Base-by-base conservation (phyloP, 2,113 vertebrate species). In the Grus americana region DNA sequence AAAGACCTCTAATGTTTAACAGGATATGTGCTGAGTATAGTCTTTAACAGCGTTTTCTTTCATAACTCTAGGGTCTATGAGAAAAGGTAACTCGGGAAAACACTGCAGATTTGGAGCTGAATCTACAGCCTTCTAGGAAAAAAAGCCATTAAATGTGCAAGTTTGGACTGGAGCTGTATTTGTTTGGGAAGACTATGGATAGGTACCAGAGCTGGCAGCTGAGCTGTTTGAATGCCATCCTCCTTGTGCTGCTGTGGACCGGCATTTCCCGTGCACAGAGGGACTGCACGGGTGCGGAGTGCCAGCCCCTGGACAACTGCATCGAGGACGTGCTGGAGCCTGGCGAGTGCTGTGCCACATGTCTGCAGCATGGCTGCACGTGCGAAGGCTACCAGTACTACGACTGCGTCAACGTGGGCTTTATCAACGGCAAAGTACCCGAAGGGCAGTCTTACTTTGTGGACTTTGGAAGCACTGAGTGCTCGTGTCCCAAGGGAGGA, bases 311-410 rank as follows among this genome's bases (percentile, higher is more conserved):
- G 85, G 98, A 98, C 88, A 98, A 99, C 95, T 99, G 99, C 86
- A 99, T 99, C 0, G 98, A 99, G 90, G 99, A 99, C 10, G 97
- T 98, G 14, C 96, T 99, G 95, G 98, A 99, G 91, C 97, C 97
- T 0, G 98, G 98, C 0, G 97, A 98, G 40, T 99, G 99, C 95
- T 99, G 99, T 0, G 97, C 99, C 73, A 97, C 98, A 0, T 99
- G 99, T 19, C 78, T 98, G 58, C 98, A 98, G 91, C 98, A 94
- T 1, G 99, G 99, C 63, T 99, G 99, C 38, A 97, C 97, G 6
- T 99, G 99, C 0, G 99, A 99, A 91, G 99, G 99, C 32, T 99
- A 99, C 97, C 99, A 99, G 93, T 99, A 99, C 96, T 99, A 99
- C 0, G 99, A 99, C 96, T 99, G 99, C 12, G 78, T 99, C 93